Evolutionary conservation across 1,140 invertebrate genomes (phyloP).

Genomic region (Marisa cornuarietis): DNA sequence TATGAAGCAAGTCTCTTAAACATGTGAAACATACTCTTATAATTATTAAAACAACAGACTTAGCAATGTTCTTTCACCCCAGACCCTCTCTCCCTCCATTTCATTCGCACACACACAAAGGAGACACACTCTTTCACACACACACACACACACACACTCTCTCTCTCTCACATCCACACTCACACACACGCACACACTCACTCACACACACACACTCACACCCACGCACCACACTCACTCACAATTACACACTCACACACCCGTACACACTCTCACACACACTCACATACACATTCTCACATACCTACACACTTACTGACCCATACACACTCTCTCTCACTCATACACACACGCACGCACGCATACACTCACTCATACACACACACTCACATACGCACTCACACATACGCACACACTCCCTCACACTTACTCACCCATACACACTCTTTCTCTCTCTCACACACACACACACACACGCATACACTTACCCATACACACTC

Average conservation of each 20-base stretch:
- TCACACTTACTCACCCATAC: too few relatives aligned
- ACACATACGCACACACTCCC: too few relatives aligned
- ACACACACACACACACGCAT: background rate
- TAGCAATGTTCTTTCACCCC: too few relatives aligned
- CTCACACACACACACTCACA: too few relatives aligned
- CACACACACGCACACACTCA: slow-evolving; percentile 7
- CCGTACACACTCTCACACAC: slow-evolving; percentile 1
- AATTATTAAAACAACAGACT: too few relatives aligned
- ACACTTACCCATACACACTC: slow-evolving; percentile 7
- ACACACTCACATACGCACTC: background rate
- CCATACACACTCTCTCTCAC: too few relatives aligned
- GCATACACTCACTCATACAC: background rate
- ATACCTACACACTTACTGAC: too few relatives aligned
- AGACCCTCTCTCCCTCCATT: background rate
- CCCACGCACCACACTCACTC: slow-evolving; percentile 2
- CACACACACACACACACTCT: background rate
- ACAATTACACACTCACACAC: slow-evolving; percentile 11
- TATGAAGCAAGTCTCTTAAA: too few relatives aligned
- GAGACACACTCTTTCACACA: background rate
- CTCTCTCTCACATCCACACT: background rate
- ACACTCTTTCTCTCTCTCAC: background rate
- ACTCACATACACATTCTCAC: slow-evolving; percentile 13
- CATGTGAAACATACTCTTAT: too few relatives aligned
- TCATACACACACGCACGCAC: background rate
- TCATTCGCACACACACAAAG: background rate